Evolutionary conservation across 2,797 vertebrate genomes (phyloP), one percentile per base, ranked within the genome.

Genomic region (Chloroceryle inda): DNA sequence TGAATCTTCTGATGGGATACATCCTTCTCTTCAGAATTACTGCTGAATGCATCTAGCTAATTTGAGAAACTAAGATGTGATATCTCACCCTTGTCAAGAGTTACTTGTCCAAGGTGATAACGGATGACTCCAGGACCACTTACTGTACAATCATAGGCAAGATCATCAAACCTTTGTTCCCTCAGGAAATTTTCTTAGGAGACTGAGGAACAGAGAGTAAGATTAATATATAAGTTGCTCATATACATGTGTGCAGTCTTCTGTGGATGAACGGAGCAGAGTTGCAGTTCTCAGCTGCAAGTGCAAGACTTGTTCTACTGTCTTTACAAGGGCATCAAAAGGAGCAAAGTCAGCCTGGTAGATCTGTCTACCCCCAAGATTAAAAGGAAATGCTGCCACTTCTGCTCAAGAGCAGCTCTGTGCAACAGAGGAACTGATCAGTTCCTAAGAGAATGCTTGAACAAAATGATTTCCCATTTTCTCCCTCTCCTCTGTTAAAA

Each of bases 241-340:
- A 13, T 26, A 6, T 0, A 0, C 0, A 0, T 13, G 6, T 0
- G 0, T 37, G 11, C 13, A 4, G 31, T 27, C 19, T 38, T 31
- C 33, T 22, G 56, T 0, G 1, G 56, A 19, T 29, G 31, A 87
- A 22, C 37, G 22, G 31, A 74, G 44, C 10, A 21, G 49, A 40
- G 52, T 10, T 63, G 67, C 29, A 15, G 11, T 69, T 87, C 35
- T 38, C 13, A 26, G 27, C 59, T 76, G 31, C n/a, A 42, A 33
- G 24, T 11, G 11, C 18, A 27, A 23, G 6, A 6, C 53, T 73
- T 79, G 31, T 40, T 89, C 33, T 90, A 9, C 49, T 23, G 27
- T n/a, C 19, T 35, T 73, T 58, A 16, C 1, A 29, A 52, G 20
- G 49, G 7, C 12, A 17, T 24, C 5, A 7, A 5, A 14, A 13